phyloP scores from a whole-genome alignment of 2,113 vertebrate genomes.

The Pedionomus torquatus region DNA sequence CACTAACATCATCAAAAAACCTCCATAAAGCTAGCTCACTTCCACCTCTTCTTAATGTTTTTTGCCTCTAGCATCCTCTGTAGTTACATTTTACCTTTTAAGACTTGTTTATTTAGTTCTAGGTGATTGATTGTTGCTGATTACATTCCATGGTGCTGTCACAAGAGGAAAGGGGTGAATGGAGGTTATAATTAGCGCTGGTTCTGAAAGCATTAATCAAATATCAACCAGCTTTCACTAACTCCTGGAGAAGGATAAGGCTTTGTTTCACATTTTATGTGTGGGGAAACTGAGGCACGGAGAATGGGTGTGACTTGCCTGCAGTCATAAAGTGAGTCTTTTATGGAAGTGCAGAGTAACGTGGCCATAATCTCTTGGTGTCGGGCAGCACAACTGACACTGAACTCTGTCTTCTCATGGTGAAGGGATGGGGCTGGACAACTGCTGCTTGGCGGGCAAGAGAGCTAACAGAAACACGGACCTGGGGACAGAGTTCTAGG shows the following conservation, averaged over 20 bases:
- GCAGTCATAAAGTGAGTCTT: not conserved
- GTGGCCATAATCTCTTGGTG: not conserved
- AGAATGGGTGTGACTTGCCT: not conserved
- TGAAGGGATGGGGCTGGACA: not conserved
- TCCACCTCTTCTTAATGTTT: not conserved
- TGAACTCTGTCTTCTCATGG: not conserved
- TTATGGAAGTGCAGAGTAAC: not conserved
- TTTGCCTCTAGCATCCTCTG: not conserved
- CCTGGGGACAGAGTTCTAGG: not conserved
- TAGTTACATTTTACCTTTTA: not conserved
- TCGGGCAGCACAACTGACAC: not conserved
- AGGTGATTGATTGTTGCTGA: not conserved
- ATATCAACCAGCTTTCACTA: not conserved
- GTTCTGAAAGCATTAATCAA: conserved; percentile 9
- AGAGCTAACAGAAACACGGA: not conserved
- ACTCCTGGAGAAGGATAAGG: not conserved
- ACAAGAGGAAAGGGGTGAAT: not conserved
- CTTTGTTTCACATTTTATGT: not conserved
- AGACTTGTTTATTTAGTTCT: not conserved
- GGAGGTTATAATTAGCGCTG: not conserved
- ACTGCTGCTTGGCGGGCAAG: not conserved
- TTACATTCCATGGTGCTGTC: not conserved
- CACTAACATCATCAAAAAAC: not conserved
- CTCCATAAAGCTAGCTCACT: not conserved
- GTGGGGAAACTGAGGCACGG: not conserved